Evolutionary conservation across 1,140 invertebrate genomes (phyloP), one percentile per base, ranked within the genome.

Genomic region (Drusus annulatus): DNA sequence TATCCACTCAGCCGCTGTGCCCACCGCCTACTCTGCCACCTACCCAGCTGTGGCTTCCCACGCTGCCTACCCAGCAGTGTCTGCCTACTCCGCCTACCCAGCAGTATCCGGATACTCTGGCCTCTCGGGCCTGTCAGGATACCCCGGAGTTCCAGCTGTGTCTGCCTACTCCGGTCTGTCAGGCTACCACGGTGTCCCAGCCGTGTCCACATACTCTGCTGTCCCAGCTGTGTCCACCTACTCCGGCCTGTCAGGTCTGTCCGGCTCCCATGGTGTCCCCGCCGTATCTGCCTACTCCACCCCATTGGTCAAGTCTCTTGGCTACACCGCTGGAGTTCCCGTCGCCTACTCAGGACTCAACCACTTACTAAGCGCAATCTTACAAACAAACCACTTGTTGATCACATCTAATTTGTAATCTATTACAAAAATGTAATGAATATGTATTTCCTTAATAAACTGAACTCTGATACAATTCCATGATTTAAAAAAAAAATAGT

Each of bases 161-260:
- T n/a, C 19, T 63, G 87, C 83, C 74, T 84, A 84, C 85, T 51
- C 91, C 85, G 89, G 88, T 45, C 81, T 84, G 63, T 83, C 89
- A 65, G 83, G 84, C 81, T 88, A 86, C 83, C 89, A 90, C 69
- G 87, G 84, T 75, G 68, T 85, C 86, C 63, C 87, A 84, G 80
- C 82, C 19, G 81, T 75, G 16, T 74, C 81, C 16, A 52, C 83
- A 45, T 83, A 83, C 36, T 15, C 19, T 17, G 84, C 60, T 16
- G 62, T 71, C 63, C 56, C 79, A 7, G 62, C 51, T 4, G 71
- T 76, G 3, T 31, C 68, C 10, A 7, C 73, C 6, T 62, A 21
- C 17, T 17, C 76, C 56, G 56, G 54, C 5, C 56, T 78, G 62
- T 52, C 79, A 16, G 58, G 23, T 1, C 25, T 76, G 16, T 60